These are phyloP conservation scores for Thripadectes ignobilis DNA, from an alignment of 2,797 vertebrate genomes.

Conservation along the genomic window DNA sequence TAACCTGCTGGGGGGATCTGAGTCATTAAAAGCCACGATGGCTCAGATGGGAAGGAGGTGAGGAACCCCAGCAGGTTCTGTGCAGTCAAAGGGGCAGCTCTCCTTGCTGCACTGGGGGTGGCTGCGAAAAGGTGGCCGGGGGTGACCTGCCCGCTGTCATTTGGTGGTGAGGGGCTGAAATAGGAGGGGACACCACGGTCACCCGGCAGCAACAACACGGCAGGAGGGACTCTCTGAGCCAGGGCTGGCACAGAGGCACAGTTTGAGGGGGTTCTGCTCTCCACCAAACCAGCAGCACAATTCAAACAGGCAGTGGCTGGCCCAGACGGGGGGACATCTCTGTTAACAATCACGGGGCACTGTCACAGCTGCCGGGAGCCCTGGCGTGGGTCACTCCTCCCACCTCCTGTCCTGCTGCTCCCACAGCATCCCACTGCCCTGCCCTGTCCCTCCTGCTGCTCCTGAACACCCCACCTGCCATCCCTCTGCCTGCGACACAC, in stretches of 20 bases:
- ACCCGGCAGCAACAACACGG: not conserved
- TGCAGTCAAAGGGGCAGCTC: not conserved
- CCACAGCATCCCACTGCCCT: not conserved
- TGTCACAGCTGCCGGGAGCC: not conserved
- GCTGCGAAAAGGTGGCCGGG: not conserved
- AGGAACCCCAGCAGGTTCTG: not conserved
- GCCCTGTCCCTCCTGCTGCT: not conserved
- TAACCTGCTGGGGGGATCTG: not conserved
- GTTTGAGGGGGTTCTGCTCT: not conserved
- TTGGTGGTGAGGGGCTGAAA: not conserved
- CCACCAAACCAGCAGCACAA: not conserved
- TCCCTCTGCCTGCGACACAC: rapidly evolving
- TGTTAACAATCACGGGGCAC: not conserved
- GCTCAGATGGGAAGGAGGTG: not conserved
- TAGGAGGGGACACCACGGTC: not conserved
- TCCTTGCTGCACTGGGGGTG: not conserved
- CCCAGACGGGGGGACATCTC: not conserved
- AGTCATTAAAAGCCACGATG: rapidly evolving
- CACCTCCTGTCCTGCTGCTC: not conserved
- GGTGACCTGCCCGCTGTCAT: rapidly evolving
- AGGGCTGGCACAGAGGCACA: not conserved
- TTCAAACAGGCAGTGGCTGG: not conserved
- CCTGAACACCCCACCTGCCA: not conserved
- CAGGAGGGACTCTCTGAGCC: not conserved
- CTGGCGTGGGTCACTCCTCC: too few relatives aligned